Evolutionary conservation across 2,113 vertebrate genomes (phyloP).

Genomic region (Chrysochloris asiatica): DNA sequence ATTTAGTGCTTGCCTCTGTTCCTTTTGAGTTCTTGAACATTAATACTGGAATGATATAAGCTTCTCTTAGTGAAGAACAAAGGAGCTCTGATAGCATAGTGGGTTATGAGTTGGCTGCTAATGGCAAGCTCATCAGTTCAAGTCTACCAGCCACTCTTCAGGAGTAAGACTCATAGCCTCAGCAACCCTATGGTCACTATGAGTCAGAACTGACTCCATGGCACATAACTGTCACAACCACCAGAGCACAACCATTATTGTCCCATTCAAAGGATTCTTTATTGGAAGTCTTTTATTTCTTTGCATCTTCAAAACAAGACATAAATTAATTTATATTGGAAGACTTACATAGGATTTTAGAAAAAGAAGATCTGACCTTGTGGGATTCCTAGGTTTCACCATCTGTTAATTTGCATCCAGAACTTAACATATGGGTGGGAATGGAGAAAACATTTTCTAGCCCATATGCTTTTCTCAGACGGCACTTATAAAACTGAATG

Average conservation of each 20-base stretch:
- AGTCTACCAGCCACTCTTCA: too few relatives aligned
- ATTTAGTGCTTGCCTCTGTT: neutral
- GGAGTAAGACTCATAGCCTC: too few relatives aligned
- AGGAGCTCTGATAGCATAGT: too few relatives aligned
- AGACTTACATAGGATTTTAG: neutral
- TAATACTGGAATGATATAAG: neutral
- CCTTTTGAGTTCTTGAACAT: neutral
- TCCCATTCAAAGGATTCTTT: conserved; percentile 42
- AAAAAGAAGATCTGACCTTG: conserved; percentile 18
- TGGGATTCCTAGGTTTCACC: conserved; percentile 29
- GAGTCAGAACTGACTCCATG: too few relatives aligned
- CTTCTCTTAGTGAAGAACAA: neutral
- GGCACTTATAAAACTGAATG: neutral
- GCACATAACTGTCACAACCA: too few relatives aligned
- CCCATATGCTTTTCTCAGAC: neutral
- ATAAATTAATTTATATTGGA: neutral
- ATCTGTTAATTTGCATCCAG: neutral
- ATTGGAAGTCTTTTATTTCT: neutral
- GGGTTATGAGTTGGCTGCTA: too few relatives aligned
- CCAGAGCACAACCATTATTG: too few relatives aligned
- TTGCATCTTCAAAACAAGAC: neutral
- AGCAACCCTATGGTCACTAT: too few relatives aligned
- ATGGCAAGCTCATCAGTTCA: too few relatives aligned
- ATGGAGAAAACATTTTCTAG: conserved; percentile 15
- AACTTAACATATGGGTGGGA: neutral